phyloP scores from a whole-genome alignment of 2,888 invertebrate species.

The Tyria jacobaeae region DNA sequence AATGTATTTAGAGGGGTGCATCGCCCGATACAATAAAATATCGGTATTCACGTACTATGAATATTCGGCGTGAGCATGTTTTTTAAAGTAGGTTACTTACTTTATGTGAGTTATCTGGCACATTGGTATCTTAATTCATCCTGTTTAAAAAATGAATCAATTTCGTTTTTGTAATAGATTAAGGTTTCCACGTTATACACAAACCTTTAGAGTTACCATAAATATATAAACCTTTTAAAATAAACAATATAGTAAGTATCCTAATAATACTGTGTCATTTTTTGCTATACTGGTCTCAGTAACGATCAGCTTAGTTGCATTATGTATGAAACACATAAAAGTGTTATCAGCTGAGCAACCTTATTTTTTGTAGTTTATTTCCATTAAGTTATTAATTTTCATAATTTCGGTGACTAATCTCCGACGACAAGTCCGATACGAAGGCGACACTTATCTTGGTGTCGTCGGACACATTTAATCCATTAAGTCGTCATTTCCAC shows the following conservation, averaged over 20 bases:
- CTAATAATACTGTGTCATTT: too few species aligned
- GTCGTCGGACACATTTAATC: constrained; percentile 85
- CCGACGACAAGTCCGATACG: constrained; percentile 75
- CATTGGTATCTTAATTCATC: background rate
- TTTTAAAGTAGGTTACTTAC: constrained; percentile 75
- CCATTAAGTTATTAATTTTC: constrained; percentile 84
- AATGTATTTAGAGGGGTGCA: constrained; percentile 77
- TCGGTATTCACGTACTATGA: constrained; percentile 79
- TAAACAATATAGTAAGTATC: too few species aligned
- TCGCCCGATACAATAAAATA: constrained; percentile 66
- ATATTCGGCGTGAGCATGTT: constrained; percentile 76
- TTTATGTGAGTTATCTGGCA: constrained; percentile 40
- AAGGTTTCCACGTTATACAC: background rate
- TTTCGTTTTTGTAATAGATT: background rate
- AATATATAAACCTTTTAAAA: background rate
- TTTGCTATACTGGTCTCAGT: too few species aligned
- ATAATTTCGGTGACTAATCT: constrained; percentile 83
- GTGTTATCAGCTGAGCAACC: constrained; percentile 64
- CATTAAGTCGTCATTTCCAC: constrained; percentile 87
- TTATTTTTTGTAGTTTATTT: constrained; percentile 74
- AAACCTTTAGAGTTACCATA: background rate
- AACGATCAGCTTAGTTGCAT: too few species aligned
- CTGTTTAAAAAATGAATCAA: background rate
- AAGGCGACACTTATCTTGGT: constrained; percentile 84
- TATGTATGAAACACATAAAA: constrained; percentile 25